A percentile compares a stretch with the other conserved stretches of the same genome.
phyloP scores from a whole-genome alignment of 2,888 invertebrate species.

The Amblyjoppa proteus region DNA sequence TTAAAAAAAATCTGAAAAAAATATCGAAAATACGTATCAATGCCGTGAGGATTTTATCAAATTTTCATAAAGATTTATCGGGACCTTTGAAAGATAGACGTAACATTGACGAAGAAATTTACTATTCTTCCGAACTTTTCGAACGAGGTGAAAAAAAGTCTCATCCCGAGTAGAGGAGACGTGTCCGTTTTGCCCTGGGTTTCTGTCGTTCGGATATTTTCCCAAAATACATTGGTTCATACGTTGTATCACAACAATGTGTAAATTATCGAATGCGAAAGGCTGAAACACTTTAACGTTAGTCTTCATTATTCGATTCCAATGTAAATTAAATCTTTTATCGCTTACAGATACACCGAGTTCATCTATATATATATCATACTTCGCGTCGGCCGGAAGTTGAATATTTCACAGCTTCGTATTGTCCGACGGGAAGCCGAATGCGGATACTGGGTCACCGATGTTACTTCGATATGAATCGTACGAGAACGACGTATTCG shows the following conservation, averaged over 20 bases:
- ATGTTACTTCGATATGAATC: conserved; percentile 9
- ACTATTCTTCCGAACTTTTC: too few species aligned
- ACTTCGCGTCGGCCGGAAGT: background rate
- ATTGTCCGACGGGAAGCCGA: conserved; percentile 14
- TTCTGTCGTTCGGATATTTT: too few species aligned
- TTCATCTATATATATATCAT: background rate
- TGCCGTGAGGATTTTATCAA: too few species aligned
- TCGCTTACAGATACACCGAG: background rate
- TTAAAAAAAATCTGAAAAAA: too few species aligned
- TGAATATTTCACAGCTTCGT: conserved; percentile 11
- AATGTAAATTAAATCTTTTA: background rate
- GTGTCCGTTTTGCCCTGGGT: too few species aligned
- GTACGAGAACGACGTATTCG: background rate
- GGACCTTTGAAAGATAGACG: too few species aligned
- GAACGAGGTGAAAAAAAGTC: too few species aligned
- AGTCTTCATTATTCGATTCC: background rate
- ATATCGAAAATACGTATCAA: too few species aligned
- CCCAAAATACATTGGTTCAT: background rate
- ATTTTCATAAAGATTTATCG: too few species aligned
- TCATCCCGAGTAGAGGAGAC: too few species aligned
- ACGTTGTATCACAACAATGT: background rate
- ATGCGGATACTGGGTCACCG: conserved; percentile 15
- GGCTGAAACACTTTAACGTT: background rate
- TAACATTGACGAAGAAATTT: too few species aligned
- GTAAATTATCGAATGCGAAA: background rate